Evolutionary conservation across 2,888 invertebrate genomes (phyloP), one percentile per base, ranked within the genome.

Genomic region (Crepidodera aurea): DNA sequence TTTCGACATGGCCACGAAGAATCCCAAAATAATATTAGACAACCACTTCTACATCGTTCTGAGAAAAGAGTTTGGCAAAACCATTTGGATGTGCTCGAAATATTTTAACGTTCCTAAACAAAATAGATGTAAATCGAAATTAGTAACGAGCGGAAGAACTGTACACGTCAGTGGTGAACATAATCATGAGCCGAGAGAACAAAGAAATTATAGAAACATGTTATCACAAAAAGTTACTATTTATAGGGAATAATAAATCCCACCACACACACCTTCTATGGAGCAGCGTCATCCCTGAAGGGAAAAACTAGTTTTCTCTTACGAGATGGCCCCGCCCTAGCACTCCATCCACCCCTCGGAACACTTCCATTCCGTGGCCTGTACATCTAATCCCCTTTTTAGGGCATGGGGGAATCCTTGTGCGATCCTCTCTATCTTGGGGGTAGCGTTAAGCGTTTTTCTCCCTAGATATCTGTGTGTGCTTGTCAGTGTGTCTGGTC

Each of bases 151-250:
- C 46, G 72, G 75, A 51, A 67, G 67, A 40, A 69, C 68, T 6
- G 72, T 77, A 10, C 64, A 66, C n/a, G 70, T 75, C 19, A 71
- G 62, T 54, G 74, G 69, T 18, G 62, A 50, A 18, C 75, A 67
- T 60, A 73, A 70, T 61, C 75, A 75, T 46, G 54, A 53, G 10
- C 70, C 73, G 0, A 60, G 56, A 50, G 40, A 58, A 1, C 68
- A 56, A 16, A 65, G 62, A 27, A 60, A 57, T 29, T 62, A 58
- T 19, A 67, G 64, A n/a, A 66, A 68, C 55, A 65, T 69, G 69
- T 59, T 69, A 12, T 68, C 71, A 2, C 72, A 70, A 50, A 56
- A 61, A 39, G 71, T 72, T 12, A 68, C 65, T 22, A 71, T 72
- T 37, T 51, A 18, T 25, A 63, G 59, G 29, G 29, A 63, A 34